phyloP scores from a whole-genome alignment of 2,797 vertebrate species.

The Rhodeus uyekii region DNA sequence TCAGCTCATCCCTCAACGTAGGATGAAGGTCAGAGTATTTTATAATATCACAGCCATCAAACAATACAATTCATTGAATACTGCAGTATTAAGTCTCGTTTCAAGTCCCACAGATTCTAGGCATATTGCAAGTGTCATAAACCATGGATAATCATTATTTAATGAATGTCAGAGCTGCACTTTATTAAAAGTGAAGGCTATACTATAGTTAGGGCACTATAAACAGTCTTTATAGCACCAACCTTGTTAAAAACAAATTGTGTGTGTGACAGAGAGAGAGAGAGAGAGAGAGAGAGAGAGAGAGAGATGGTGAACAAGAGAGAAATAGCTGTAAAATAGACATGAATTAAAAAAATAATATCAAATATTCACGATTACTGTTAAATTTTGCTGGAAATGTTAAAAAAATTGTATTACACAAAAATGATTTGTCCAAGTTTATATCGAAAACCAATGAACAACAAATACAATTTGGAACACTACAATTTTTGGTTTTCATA shows the following conservation, averaged over 20 bases:
- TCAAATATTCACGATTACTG: not conserved
- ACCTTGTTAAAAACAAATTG: constrained; percentile 57
- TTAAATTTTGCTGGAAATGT: not conserved
- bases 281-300: constrained; percentile 52
- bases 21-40: constrained; percentile 44
- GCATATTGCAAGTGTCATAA: constrained; percentile 69
- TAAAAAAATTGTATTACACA: not conserved
- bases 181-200: constrained; percentile 74
- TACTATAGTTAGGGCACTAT: constrained; percentile 49
- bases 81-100: constrained; percentile 66
- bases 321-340: not conserved
- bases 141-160: constrained; percentile 69
- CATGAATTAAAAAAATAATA: not conserved
- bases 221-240: constrained; percentile 60
- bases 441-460: not conserved
- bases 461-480: not conserved
- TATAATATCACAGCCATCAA: constrained; percentile 34
- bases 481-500: not conserved
- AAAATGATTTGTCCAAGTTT: not conserved
- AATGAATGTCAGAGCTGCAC: constrained; percentile 72
- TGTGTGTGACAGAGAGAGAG: constrained; percentile 57
- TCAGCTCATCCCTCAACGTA: not conserved
- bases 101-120: constrained; percentile 68
- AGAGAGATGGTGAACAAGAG: not conserved
- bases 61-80: constrained; percentile 47